Conservation (phyloP, 2,888 invertebrate species). For the Drosophila tanythrix region DNA sequence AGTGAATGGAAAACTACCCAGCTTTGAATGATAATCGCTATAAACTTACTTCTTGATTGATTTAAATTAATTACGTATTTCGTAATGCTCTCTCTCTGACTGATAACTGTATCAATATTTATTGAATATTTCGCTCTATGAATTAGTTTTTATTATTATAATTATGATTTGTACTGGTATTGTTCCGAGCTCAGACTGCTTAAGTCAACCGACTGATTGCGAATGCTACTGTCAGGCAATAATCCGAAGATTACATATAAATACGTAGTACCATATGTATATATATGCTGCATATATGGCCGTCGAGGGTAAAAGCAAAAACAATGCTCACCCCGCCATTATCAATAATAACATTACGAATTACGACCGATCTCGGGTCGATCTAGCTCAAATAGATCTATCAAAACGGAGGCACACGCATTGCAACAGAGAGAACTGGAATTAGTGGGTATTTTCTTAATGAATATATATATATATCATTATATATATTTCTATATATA, state of each 20-base stretch:
- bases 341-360: slow-evolving; percentile 18
- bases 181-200: slow-evolving; percentile 31
- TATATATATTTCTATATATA: not conserved
- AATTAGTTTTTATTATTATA: not conserved
- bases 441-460: not conserved
- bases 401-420: slow-evolving; percentile 3
- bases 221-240: slow-evolving; percentile 36
- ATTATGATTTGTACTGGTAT: not conserved
- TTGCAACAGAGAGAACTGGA: not conserved
- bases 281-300: not conserved
- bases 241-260: slow-evolving; percentile 54
- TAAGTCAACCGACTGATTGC: slow-evolving; percentile 50
- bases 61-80: slow-evolving; percentile 68
- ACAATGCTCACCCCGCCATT: slow-evolving; percentile 30
- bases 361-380: slow-evolving; percentile 33
- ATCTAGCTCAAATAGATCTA: slow-evolving; percentile 26
- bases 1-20: slow-evolving; percentile 51
- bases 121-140: slow-evolving; percentile 19
- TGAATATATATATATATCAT: not conserved
- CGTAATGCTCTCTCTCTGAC: slow-evolving; percentile 6
- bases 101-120: slow-evolving; percentile 33
- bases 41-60: slow-evolving; percentile 60
- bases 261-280: slow-evolving; percentile 8
- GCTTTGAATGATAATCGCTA: slow-evolving; percentile 31
- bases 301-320: slow-evolving; percentile 9